A percentile compares a stretch with the other conserved stretches of the same genome.
Conservation (phyloP, 2,888 invertebrate species). For the Ceraclea dissimilis region DNA sequence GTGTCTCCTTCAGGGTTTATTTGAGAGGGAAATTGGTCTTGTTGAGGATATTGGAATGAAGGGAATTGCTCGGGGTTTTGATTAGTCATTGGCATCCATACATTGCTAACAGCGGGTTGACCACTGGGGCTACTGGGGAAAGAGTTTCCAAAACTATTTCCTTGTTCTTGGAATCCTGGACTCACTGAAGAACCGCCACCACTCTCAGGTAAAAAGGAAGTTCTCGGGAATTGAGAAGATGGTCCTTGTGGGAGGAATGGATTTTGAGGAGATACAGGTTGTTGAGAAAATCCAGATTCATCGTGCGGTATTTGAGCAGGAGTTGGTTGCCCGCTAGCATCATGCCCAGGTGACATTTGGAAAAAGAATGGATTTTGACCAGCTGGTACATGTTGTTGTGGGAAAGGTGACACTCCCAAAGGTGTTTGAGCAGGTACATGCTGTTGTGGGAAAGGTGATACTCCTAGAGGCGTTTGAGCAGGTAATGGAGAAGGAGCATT, state of each 20-base stretch:
- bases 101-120: slow-evolving; percentile 9
- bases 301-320: not conserved
- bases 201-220: slow-evolving; percentile 10
- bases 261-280: slow-evolving; percentile 8
- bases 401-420: too few species aligned
- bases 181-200: slow-evolving; percentile 8
- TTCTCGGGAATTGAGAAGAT: slow-evolving; percentile 7
- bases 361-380: too few species aligned
- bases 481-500: not conserved
- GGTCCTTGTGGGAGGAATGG: slow-evolving; percentile 9
- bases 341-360: too few species aligned
- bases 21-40: slow-evolving; percentile 17
- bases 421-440: not conserved
- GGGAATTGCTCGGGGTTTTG: slow-evolving; percentile 14
- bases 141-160: slow-evolving; percentile 3
- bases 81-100: slow-evolving; percentile 23
- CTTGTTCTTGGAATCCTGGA: slow-evolving; percentile 18
- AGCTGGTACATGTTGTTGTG: not conserved
- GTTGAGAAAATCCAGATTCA: not conserved
- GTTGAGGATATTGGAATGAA: slow-evolving; percentile 16
- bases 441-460: not conserved
- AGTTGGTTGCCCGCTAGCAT: not conserved
- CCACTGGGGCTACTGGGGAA: slow-evolving; percentile 7
- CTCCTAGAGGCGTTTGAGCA: slow-evolving; percentile 3
- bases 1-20: slow-evolving; percentile 12